Evolutionary conservation across 2,888 invertebrate species (phyloP).

Genomic region (Alsophila aescularia): DNA sequence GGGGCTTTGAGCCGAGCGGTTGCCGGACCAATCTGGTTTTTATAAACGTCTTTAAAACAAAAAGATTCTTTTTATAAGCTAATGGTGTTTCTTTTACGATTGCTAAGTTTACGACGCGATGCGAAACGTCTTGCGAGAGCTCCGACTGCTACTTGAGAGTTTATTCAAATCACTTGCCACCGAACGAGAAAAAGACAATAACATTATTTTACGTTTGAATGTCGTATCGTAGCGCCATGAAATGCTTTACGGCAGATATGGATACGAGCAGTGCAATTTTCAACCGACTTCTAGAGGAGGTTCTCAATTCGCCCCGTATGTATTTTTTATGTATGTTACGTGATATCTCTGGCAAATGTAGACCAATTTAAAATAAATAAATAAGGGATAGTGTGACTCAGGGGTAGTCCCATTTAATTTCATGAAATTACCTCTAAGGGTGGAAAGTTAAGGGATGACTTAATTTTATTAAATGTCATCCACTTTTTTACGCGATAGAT

Average conservation of each 20-base stretch:
- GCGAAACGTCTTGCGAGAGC: constrained; percentile 49
- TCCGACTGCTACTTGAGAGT: constrained; percentile 70
- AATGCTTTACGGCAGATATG: neutral
- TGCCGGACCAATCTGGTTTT: constrained; percentile 51
- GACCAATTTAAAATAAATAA: too few relatives aligned
- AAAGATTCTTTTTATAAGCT: constrained; percentile 53
- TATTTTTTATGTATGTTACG: too few relatives aligned
- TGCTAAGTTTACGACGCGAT: constrained; percentile 65
- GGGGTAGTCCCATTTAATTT: too few relatives aligned
- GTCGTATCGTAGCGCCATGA: constrained; percentile 4
- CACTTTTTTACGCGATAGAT: too few relatives aligned
- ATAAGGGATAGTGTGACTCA: too few relatives aligned
- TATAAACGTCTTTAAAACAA: constrained; percentile 47
- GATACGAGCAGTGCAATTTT: neutral
- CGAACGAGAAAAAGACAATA: constrained; percentile 54
- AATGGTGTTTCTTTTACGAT: constrained; percentile 77
- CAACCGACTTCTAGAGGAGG: too few relatives aligned
- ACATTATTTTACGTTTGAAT: constrained; percentile 49
- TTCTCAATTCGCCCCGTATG: too few relatives aligned
- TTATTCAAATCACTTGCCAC: constrained; percentile 69
- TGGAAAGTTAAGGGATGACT: too few relatives aligned
- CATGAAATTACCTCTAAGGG: too few relatives aligned
- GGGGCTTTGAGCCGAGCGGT: constrained; percentile 29
- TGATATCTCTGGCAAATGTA: too few relatives aligned
- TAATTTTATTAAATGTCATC: too few relatives aligned